Conservation (phyloP, 1,140 invertebrate genomes). For the Rhyacophila brunnea region DNA sequence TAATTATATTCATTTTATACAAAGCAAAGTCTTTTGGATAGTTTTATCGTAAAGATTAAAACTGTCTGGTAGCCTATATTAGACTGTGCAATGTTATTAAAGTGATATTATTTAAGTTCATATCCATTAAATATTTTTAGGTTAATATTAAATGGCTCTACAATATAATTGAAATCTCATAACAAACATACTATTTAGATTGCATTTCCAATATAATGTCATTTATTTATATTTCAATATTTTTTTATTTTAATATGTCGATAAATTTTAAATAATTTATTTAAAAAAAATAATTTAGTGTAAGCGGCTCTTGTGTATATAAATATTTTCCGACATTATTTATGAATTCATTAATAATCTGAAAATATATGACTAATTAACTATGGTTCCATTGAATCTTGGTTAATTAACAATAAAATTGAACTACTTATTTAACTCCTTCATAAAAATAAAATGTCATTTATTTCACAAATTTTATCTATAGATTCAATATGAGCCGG, state of each 20-base stretch:
- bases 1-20: background rate
- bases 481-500: too few relatives aligned
- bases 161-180: too few relatives aligned
- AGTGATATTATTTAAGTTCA: background rate
- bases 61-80: too few relatives aligned
- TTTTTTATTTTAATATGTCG: too few relatives aligned
- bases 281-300: too few relatives aligned
- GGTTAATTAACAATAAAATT: background rate
- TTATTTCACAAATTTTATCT: background rate
- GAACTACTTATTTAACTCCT: background rate
- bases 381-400: background rate
- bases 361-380: background rate
- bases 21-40: background rate
- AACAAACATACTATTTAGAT: too few relatives aligned
- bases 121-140: too few relatives aligned
- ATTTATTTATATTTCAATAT: too few relatives aligned
- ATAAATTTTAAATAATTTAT: too few relatives aligned
- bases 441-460: constrained; percentile 2
- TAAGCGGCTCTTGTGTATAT: background rate
- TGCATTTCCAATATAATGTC: too few relatives aligned
- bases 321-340: background rate
- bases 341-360: background rate
- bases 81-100: background rate
- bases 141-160: too few relatives aligned
- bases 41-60: too few relatives aligned